These are phyloP conservation scores for Anthopleura sola DNA, from an alignment of 64 coral and sea anemone genomes.

Conservation along the genomic window DNA sequence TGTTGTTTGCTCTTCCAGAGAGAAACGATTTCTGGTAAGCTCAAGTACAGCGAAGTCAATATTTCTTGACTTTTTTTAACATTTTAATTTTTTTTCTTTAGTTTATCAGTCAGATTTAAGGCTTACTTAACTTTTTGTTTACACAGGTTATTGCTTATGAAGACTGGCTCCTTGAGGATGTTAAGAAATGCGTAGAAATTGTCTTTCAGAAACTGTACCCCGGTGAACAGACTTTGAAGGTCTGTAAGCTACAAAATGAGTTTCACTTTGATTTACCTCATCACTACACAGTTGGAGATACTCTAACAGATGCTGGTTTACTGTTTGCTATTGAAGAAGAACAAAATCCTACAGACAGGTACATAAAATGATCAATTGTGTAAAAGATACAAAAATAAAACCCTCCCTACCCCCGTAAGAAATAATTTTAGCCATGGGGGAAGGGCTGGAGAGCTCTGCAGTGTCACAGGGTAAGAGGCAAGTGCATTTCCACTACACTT, in stretches of 20 bases:
- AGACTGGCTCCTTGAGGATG: constrained; percentile 55
- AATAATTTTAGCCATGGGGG: neutral
- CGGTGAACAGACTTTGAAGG: constrained; percentile 41
- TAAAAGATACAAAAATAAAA: neutral
- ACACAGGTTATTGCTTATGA: constrained; percentile 64
- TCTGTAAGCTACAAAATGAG: constrained; percentile 81
- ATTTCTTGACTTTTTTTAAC: too few relatives aligned
- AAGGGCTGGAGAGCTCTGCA: too few relatives aligned
- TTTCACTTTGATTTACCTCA: constrained; percentile 89
- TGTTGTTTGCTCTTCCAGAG: constrained; percentile 73
- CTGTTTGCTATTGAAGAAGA: constrained; percentile 64
- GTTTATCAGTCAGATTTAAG: neutral
- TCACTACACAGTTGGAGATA: constrained; percentile 65
- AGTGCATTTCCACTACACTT: too few relatives aligned
- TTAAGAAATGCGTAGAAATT: constrained; percentile 51
- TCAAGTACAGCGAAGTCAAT: too few relatives aligned
- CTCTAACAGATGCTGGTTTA: constrained; percentile 67
- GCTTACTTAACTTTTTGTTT: neutral
- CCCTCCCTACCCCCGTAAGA: neutral
- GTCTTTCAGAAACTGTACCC: constrained; percentile 70
- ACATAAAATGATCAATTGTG: neutral
- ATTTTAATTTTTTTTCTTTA: neutral
- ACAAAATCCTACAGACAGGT: neutral
- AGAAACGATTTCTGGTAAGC: constrained; percentile 82
- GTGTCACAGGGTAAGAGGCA: too few relatives aligned